These are phyloP conservation scores for Lepisosteus osseus DNA, from an alignment of 2,113 vertebrate genomes.

Conservation along the genomic window DNA sequence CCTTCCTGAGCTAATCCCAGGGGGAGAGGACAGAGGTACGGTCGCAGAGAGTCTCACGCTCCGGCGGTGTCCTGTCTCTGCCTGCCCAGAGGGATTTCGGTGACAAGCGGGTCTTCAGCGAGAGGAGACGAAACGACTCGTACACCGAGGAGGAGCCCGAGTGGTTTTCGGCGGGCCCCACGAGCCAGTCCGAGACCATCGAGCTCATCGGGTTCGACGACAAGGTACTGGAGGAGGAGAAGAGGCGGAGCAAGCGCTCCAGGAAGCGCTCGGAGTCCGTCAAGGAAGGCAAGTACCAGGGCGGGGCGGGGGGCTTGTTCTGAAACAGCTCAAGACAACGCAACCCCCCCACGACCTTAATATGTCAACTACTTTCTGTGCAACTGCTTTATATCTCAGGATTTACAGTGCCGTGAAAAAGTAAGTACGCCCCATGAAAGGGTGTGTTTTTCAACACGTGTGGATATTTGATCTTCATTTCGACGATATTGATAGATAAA, in stretches of 20 bases:
- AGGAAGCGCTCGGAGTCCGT: conserved; percentile 75
- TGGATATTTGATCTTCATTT: too few species aligned
- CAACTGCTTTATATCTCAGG: too few species aligned
- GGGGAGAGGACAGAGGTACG: too few species aligned
- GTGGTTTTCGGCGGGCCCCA: conserved; percentile 96
- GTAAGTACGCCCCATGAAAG: too few species aligned
- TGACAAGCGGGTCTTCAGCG: conserved; percentile 91
- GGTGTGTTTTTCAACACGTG: too few species aligned
- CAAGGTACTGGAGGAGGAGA: conserved; percentile 91
- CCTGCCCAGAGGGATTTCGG: conserved; percentile 84
- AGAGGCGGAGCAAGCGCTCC: conserved; percentile 79
- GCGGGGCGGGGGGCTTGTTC: too few species aligned
- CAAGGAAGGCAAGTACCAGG: conserved; percentile 75
- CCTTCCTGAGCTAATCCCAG: neutral
- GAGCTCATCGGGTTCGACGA: conserved; percentile 96
- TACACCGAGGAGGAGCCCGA: conserved; percentile 96
- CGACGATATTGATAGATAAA: too few species aligned
- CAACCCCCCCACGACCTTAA: too few species aligned
- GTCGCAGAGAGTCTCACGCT: too few species aligned
- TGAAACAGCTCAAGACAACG: too few species aligned
- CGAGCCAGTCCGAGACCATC: conserved; percentile 97
- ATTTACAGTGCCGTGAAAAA: too few species aligned
- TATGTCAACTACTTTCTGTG: too few species aligned
- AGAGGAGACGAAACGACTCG: conserved; percentile 91
- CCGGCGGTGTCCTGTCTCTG: neutral